Percentiles rank a stretch among this genome's conserved stretches.
Conservation (phyloP, 2,797 vertebrate genomes). For the Gymnothorax reevesii region DNA sequence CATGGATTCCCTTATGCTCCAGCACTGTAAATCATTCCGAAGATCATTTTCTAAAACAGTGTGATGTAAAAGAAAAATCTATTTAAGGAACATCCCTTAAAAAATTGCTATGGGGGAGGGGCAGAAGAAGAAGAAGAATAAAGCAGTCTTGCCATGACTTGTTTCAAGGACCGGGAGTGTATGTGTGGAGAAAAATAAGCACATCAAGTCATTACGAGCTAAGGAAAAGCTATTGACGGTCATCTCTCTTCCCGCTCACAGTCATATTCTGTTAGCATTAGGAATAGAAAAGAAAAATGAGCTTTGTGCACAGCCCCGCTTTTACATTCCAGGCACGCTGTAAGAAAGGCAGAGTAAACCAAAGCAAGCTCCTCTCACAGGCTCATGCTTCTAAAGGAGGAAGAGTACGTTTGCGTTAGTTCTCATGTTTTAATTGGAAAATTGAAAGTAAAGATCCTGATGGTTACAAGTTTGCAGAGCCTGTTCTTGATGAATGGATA, state of each 20-base stretch:
- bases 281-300: slow-evolving; percentile 25
- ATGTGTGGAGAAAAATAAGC: slow-evolving; percentile 23
- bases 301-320: slow-evolving; percentile 15
- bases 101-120: not conserved
- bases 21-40: not conserved
- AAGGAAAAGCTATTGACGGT: slow-evolving; percentile 24
- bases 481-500: not conserved
- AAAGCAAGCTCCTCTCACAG: slow-evolving; percentile 1
- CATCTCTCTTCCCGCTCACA: slow-evolving; percentile 29
- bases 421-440: not conserved
- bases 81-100: slow-evolving; percentile 15
- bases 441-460: not conserved
- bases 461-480: not conserved
- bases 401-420: not conserved
- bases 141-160: slow-evolving; percentile 21
- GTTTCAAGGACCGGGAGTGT: slow-evolving; percentile 14
- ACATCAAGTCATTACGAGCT: slow-evolving; percentile 25
- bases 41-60: not conserved
- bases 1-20: not conserved
- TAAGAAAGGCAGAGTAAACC: slow-evolving; percentile 14
- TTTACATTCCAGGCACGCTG: slow-evolving; percentile 24
- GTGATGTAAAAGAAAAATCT: slow-evolving; percentile 20
- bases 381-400: not conserved
- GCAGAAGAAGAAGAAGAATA: not conserved
- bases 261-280: slow-evolving; percentile 26